phyloP scores from a whole-genome alignment of 2,113 vertebrate genomes.

The Cryptoleucopteryx plumbea region DNA sequence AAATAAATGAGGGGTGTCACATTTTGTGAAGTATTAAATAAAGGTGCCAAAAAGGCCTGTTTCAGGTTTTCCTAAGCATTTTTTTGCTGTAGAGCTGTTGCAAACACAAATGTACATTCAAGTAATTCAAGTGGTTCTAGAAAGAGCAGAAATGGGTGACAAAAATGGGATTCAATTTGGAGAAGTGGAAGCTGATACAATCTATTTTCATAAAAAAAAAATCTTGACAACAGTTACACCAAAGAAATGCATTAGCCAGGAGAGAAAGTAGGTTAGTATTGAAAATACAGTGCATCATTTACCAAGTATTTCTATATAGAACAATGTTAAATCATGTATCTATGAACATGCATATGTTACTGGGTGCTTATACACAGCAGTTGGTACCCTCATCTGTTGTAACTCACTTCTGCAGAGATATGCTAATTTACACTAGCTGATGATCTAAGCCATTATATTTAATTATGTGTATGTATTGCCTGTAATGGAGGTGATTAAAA shows the following conservation, averaged over 20 bases:
- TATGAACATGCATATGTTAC: neutral
- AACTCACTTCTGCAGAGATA: neutral
- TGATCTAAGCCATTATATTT: neutral
- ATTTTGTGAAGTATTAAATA: neutral
- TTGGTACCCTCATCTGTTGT: neutral
- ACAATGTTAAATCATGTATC: neutral
- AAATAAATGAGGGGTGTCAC: neutral
- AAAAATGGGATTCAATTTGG: neutral
- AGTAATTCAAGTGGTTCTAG: neutral
- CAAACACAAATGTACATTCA: neutral
- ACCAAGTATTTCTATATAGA: neutral
- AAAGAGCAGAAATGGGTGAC: neutral
- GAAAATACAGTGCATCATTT: neutral
- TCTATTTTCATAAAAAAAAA: neutral
- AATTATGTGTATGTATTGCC: neutral
- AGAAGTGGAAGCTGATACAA: neutral
- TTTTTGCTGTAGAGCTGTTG: neutral
- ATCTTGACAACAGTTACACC: neutral
- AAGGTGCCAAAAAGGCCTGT: neutral
- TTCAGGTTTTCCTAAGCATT: neutral
- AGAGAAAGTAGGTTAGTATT: neutral
- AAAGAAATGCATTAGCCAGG: neutral
- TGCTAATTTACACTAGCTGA: neutral
- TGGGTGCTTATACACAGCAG: neutral
- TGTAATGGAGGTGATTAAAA: neutral